Conservation (phyloP, 2,888 invertebrate genomes). For the Torymus texanus region DNA sequence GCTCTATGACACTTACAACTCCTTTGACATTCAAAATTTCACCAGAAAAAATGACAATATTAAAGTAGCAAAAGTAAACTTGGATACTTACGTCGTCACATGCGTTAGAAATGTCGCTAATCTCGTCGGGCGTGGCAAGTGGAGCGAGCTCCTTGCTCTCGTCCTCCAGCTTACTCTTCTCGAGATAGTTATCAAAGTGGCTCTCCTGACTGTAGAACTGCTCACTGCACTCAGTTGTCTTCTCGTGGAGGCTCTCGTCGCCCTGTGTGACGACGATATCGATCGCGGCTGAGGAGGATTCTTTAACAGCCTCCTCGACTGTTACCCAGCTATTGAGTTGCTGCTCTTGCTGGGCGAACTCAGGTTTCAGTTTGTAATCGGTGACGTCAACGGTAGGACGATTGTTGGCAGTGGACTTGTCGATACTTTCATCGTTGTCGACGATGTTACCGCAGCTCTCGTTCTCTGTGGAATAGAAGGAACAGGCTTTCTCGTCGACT, state of each 20-base stretch:
- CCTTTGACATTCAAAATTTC: no score
- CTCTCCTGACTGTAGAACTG: constrained; percentile 48
- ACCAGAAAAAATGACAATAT: no score
- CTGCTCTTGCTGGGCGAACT: background rate
- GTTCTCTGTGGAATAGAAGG: constrained; percentile 48
- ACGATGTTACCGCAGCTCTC: constrained; percentile 20
- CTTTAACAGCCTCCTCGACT: constrained; percentile 35
- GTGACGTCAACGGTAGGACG: constrained; percentile 34
- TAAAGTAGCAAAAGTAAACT: no score
- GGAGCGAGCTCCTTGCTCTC: constrained; percentile 62
- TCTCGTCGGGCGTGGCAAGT: constrained; percentile 69
- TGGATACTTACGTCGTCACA: constrained; percentile 70
- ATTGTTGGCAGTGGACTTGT: constrained; percentile 12
- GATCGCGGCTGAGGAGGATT: background rate
- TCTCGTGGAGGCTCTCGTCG: constrained; percentile 43
- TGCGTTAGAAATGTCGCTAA: constrained; percentile 69
- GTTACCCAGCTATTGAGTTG: constrained; percentile 38
- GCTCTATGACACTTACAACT: no score
- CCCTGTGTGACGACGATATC: constrained; percentile 28
- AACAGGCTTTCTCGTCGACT: constrained; percentile 60
- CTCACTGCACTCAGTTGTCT: constrained; percentile 43
- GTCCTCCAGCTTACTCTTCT: constrained; percentile 51
- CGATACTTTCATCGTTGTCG: constrained; percentile 54
- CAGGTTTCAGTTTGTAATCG: constrained; percentile 43
- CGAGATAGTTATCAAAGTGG: constrained; percentile 49